Conservation (phyloP, 2,888 invertebrate species). For the Geotrupes spiniger region DNA sequence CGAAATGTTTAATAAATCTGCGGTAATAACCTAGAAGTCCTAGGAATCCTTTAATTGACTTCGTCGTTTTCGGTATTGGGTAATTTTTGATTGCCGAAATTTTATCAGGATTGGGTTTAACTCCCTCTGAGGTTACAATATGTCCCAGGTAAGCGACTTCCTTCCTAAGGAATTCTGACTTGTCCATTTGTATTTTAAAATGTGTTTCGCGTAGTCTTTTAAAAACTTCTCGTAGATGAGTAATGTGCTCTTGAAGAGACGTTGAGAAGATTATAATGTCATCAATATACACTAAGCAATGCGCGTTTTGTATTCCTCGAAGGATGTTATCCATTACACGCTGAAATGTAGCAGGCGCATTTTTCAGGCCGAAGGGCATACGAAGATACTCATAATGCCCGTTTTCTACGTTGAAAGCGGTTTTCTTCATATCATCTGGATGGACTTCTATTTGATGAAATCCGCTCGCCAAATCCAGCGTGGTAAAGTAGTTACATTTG, state of each 20-base stretch:
- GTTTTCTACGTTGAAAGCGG: constrained; percentile 33
- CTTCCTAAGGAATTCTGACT: constrained; percentile 15
- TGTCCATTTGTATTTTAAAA: constrained; percentile 28
- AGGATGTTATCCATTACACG: constrained; percentile 30
- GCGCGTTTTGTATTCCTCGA: constrained; percentile 19
- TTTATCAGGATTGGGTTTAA: constrained; percentile 18
- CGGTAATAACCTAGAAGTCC: constrained; percentile 19
- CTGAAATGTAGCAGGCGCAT: constrained; percentile 33
- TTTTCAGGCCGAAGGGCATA: constrained; percentile 36
- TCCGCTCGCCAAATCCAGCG: constrained; percentile 36
- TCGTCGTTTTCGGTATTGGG: constrained; percentile 16
- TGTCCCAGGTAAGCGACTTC: constrained; percentile 16
- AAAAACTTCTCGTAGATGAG: constrained; percentile 24
- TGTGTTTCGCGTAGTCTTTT: constrained; percentile 20
- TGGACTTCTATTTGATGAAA: constrained; percentile 39
- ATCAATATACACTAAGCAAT: constrained; percentile 30
- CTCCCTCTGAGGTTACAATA: constrained; percentile 13
- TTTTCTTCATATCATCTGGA: constrained; percentile 33
- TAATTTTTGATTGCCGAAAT: constrained; percentile 15
- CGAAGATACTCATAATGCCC: constrained; percentile 33
- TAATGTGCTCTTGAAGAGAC: constrained; percentile 24
- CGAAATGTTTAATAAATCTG: constrained; percentile 17
- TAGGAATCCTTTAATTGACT: constrained; percentile 17
- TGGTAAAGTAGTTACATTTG: constrained; percentile 35
- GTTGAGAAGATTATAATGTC: constrained; percentile 29